phyloP scores from a whole-genome alignment of 1,140 invertebrate species.

The Danaus plexippus region DNA sequence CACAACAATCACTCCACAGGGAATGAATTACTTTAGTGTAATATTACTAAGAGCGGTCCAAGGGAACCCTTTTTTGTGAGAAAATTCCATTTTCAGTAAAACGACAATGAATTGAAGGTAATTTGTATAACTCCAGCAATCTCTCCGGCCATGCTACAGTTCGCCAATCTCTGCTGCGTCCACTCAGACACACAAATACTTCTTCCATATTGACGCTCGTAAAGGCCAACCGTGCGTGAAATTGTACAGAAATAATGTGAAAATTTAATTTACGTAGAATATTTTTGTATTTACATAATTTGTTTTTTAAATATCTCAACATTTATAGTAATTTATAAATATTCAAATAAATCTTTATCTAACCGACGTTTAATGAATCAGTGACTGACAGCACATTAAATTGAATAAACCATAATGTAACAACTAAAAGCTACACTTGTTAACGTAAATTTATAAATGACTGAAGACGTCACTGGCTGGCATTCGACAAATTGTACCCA shows the following conservation, averaged over 20 bases:
- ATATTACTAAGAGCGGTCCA: conserved; percentile 32
- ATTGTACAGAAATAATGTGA: conserved; percentile 17
- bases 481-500: conserved; percentile 29
- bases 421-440: neutral
- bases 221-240: conserved; percentile 16
- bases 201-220: conserved; percentile 24
- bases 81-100: conserved; percentile 42
- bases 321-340: too few species aligned
- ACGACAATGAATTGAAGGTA: conserved; percentile 33
- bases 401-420: neutral
- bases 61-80: conserved; percentile 38
- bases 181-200: conserved; percentile 22
- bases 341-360: too few species aligned
- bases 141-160: conserved; percentile 18
- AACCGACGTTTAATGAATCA: too few species aligned
- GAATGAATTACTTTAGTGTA: conserved; percentile 29
- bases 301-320: too few species aligned
- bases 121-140: conserved; percentile 45
- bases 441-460: conserved; percentile 15
- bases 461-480: conserved; percentile 12
- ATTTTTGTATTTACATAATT: too few species aligned
- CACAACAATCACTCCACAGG: conserved; percentile 33
- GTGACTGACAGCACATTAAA: too few species aligned
- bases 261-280: too few species aligned
- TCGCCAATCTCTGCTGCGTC: conserved; percentile 18